These are phyloP conservation scores for Pomacea maculata DNA, from an alignment of 1,140 invertebrate species.

Conservation along the genomic window DNA sequence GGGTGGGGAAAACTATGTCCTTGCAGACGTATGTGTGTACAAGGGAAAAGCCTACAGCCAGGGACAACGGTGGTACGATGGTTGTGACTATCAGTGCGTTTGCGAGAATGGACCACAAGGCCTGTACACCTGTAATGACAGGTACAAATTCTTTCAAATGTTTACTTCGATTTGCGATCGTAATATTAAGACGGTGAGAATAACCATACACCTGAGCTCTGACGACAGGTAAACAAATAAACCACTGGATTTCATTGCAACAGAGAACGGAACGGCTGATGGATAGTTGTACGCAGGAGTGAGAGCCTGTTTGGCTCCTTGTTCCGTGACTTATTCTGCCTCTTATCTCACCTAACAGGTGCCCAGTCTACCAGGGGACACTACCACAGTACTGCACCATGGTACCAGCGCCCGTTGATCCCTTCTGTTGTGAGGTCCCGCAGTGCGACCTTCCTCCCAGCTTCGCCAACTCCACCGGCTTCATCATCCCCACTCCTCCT, in stretches of 20 bases:
- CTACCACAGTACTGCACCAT: constrained; percentile 41
- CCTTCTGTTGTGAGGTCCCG: constrained; percentile 44
- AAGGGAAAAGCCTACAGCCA: constrained; percentile 37
- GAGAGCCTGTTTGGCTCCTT: too few relatives aligned
- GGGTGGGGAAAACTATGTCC: neutral
- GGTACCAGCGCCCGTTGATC: constrained; percentile 42
- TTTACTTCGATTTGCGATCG: neutral
- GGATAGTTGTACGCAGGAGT: too few relatives aligned
- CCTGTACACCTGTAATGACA: constrained; percentile 37
- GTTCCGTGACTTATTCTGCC: too few relatives aligned
- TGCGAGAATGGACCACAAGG: constrained; percentile 35
- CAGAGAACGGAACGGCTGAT: too few relatives aligned
- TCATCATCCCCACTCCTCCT: constrained; percentile 25
- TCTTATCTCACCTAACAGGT: constrained; percentile 27
- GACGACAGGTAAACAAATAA: too few relatives aligned
- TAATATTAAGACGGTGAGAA: too few relatives aligned
- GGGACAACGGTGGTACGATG: constrained; percentile 42
- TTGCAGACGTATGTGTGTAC: constrained; percentile 34
- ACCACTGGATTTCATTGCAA: too few relatives aligned
- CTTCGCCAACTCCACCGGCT: constrained; percentile 15
- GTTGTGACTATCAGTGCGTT: constrained; percentile 42
- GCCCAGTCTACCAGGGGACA: constrained; percentile 34
- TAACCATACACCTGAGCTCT: too few relatives aligned
- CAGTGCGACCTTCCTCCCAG: constrained; percentile 35
- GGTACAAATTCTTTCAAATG: constrained; percentile 23